Percentiles rank a stretch among this genome's conserved stretches.
These are phyloP conservation scores for Napeogenes inachia DNA, from an alignment of 2,888 invertebrate genomes.

Conservation along the genomic window DNA sequence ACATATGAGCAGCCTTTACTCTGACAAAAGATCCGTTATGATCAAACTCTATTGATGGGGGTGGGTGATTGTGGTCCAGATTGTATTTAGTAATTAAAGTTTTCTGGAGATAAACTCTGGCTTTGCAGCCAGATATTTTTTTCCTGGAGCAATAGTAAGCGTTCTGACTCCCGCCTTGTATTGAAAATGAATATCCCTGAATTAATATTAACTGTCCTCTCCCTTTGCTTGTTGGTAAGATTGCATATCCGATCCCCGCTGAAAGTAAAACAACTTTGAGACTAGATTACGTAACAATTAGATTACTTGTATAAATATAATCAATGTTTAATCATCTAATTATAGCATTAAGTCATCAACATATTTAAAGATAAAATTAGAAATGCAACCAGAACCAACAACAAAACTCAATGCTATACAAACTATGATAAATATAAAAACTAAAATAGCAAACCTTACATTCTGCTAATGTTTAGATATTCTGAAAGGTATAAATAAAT, in stretches of 20 bases:
- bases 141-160: conserved; percentile 44
- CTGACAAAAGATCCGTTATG: conserved; percentile 26
- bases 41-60: conserved; percentile 28
- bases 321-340: background rate
- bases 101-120: conserved; percentile 29
- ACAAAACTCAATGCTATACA: background rate
- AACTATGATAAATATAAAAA: too few relatives aligned
- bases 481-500: too few relatives aligned
- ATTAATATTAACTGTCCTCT: conserved; percentile 38
- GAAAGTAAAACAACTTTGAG: conserved; percentile 17
- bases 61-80: conserved; percentile 38
- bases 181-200: conserved; percentile 40
- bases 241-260: conserved; percentile 32
- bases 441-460: too few relatives aligned
- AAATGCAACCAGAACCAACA: background rate
- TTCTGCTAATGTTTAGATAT: too few relatives aligned
- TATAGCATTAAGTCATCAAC: too few relatives aligned
- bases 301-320: too few relatives aligned
- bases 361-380: too few relatives aligned
- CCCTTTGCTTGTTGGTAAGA: conserved; percentile 35
- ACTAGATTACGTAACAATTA: background rate
- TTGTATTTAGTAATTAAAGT: conserved; percentile 23
- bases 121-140: conserved; percentile 34
- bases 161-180: conserved; percentile 36
- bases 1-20: conserved; percentile 8